phyloP scores from a whole-genome alignment of 2,113 vertebrate genomes.

The Tyto alba region DNA sequence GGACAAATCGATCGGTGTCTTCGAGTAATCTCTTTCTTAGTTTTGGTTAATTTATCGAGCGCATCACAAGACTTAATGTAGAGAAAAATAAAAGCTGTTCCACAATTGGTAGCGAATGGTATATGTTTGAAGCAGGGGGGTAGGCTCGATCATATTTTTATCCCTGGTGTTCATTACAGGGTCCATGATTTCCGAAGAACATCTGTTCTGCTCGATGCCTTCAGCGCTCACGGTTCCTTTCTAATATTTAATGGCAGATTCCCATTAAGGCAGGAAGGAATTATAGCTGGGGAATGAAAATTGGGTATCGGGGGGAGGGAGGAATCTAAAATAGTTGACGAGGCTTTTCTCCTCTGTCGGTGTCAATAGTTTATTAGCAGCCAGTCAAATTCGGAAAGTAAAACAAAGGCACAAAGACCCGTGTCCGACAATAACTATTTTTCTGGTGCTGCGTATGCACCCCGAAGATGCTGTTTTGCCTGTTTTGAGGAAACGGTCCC shows the following conservation, averaged over 20 bases:
- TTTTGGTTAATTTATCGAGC: background rate
- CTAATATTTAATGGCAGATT: background rate
- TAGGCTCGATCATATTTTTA: background rate
- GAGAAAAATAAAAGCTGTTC: background rate
- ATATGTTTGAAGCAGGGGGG: background rate
- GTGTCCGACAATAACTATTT: background rate
- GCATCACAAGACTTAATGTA: background rate
- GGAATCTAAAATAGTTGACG: background rate
- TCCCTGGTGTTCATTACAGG: background rate
- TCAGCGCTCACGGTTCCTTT: background rate
- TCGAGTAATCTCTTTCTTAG: background rate
- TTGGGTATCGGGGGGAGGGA: accelerated
- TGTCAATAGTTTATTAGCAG: background rate
- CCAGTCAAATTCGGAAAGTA: background rate
- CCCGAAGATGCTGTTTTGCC: background rate
- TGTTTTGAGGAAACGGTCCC: background rate
- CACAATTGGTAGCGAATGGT: background rate
- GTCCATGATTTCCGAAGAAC: slow-evolving; percentile 1
- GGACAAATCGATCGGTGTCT: background rate
- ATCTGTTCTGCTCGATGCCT: background rate
- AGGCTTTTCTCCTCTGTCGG: background rate
- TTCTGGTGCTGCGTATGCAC: background rate
- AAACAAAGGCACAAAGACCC: background rate
- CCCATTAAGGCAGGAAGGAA: background rate
- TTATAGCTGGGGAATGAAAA: background rate